phyloP scores from a whole-genome alignment of 2,797 vertebrate species.

The Sebastes itinus region DNA sequence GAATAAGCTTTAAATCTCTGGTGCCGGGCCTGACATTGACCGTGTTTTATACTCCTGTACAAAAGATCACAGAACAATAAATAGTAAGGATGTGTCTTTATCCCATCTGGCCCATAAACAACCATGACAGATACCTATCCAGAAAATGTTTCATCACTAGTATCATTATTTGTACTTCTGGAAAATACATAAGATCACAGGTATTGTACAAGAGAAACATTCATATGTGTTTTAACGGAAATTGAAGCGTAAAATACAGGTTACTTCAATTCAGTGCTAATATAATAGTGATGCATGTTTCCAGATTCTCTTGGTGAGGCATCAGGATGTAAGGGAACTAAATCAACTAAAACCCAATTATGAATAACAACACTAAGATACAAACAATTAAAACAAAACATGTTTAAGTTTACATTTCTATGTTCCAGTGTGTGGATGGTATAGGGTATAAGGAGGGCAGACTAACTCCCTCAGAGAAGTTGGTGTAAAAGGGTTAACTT shows the following conservation, averaged over 20 bases:
- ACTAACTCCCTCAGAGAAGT: not conserved
- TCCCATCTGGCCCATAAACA: not conserved
- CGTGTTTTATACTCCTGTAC: conserved; percentile 5
- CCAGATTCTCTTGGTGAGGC: not conserved
- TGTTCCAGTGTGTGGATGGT: not conserved
- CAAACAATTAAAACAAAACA: not conserved
- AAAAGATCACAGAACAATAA: conserved; percentile 26
- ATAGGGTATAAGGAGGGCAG: not conserved
- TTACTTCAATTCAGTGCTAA: not conserved
- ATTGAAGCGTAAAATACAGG: not conserved
- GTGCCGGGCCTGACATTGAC: not conserved
- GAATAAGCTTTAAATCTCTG: conserved; percentile 33
- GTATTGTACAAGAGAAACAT: not conserved
- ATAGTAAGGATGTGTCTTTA: not conserved
- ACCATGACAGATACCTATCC: not conserved
- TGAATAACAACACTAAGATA: not conserved
- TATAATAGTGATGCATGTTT: not conserved
- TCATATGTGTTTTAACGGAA: not conserved
- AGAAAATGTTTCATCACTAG: not conserved
- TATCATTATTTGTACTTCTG: not conserved
- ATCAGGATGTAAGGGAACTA: not conserved
- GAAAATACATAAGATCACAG: not conserved
- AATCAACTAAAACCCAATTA: not conserved
- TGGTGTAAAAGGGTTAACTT: not conserved
- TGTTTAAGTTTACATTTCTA: not conserved